Conservation (phyloP, 2,797 vertebrate species). For the Syngnathus acus region DNA sequence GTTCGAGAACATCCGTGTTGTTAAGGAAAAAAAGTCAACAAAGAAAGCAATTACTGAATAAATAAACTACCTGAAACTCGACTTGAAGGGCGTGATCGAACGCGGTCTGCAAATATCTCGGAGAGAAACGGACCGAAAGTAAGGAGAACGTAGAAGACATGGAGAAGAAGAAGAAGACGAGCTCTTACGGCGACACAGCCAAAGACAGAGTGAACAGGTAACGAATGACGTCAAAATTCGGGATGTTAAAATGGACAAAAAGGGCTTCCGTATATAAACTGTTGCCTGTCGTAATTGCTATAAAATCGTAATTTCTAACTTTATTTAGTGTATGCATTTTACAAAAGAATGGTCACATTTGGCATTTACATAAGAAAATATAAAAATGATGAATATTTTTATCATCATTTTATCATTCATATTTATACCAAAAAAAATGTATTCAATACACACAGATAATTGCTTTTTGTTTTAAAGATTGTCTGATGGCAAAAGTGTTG, state of each 20-base stretch:
- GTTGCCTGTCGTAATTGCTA: neutral
- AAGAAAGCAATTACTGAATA: no score
- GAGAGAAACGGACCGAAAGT: neutral
- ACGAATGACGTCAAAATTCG: neutral
- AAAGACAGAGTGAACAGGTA: constrained; percentile 60
- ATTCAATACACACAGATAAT: no score
- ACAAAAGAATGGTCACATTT: no score
- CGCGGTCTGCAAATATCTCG: neutral
- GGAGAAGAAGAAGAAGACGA: constrained; percentile 48
- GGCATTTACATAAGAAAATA: no score
- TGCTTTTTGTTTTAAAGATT: no score
- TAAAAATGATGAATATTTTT: no score
- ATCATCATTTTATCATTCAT: no score
- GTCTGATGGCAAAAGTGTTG: no score
- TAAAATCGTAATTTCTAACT: neutral
- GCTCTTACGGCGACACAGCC: constrained; percentile 18
- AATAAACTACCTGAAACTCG: neutral
- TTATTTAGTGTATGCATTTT: no score
- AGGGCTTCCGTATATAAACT: no score
- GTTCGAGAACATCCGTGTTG: neutral
- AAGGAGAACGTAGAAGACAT: constrained; percentile 24
- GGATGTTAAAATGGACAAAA: no score
- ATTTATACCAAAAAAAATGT: no score
- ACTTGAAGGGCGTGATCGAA: neutral
- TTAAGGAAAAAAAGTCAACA: neutral